Evolutionary conservation across 1,140 invertebrate species (phyloP).

Genomic region (Zaprionus nigranus): DNA sequence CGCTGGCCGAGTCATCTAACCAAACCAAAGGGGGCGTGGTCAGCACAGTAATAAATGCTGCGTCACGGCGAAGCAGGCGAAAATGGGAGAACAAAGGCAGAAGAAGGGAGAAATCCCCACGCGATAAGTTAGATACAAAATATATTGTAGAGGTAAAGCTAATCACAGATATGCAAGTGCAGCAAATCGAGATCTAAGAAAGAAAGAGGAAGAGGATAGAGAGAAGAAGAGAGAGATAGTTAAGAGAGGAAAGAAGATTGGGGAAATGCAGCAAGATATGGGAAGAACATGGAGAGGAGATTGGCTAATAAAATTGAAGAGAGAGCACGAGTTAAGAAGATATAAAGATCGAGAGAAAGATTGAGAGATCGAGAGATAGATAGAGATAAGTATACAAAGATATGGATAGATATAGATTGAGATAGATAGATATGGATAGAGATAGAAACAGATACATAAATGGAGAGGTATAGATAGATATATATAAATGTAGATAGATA

Average conservation of each 20-base stretch:
- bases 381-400: neutral
- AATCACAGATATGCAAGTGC: neutral
- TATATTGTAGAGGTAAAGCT: neutral
- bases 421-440: neutral
- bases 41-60: constrained; percentile 20
- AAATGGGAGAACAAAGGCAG: neutral
- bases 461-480: neutral
- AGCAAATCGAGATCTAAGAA: neutral
- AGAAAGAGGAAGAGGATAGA: neutral
- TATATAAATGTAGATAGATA: neutral
- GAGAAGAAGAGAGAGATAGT: neutral
- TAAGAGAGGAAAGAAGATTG: no score
- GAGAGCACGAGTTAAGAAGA: neutral
- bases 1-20: constrained; percentile 37
- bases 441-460: neutral
- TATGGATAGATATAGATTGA: no score
- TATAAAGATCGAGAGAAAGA: neutral
- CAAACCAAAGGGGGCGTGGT: constrained; percentile 31
- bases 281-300: no score
- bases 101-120: neutral
- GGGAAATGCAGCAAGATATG: no score
- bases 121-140: neutral
- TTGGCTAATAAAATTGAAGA: neutral
- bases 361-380: neutral
- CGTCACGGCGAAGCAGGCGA: constrained; percentile 22